phyloP scores from a whole-genome alignment of 2,888 invertebrate species.

The Limnephilus auricula region DNA sequence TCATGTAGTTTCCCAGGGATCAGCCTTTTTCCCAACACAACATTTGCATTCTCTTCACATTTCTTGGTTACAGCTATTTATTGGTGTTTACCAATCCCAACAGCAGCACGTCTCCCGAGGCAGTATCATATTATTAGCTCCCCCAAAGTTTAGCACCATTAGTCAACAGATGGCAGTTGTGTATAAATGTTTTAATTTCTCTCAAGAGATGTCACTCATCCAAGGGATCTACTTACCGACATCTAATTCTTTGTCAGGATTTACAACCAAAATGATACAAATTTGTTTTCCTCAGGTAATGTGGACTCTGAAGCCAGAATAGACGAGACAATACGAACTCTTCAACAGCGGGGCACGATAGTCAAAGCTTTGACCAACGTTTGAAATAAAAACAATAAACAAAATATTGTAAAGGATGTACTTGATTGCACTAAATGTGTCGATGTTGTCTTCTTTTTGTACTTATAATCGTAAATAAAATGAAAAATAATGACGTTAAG shows the following conservation, averaged over 20 bases:
- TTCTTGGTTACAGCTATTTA: too few relatives aligned
- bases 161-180: neutral
- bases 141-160: too few relatives aligned
- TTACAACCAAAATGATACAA: neutral
- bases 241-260: neutral
- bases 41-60: too few relatives aligned
- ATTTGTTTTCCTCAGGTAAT: conserved; percentile 49
- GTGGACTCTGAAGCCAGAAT: conserved; percentile 40
- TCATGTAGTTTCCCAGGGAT: too few relatives aligned
- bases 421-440: conserved; percentile 23
- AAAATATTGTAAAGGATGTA: conserved; percentile 29
- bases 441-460: conserved; percentile 30
- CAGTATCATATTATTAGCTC: too few relatives aligned
- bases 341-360: conserved; percentile 26
- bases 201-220: neutral
- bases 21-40: too few relatives aligned
- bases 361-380: conserved; percentile 19
- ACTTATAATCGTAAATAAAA: conserved; percentile 33
- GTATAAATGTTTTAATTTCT: too few relatives aligned
- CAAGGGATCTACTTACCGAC: neutral
- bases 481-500: neutral
- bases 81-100: too few relatives aligned
- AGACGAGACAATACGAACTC: conserved; percentile 28
- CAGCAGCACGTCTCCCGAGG: too few relatives aligned
- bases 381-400: conserved; percentile 12